Base-by-base conservation (phyloP, 2,797 vertebrate species). In the Siniperca obscura region DNA sequence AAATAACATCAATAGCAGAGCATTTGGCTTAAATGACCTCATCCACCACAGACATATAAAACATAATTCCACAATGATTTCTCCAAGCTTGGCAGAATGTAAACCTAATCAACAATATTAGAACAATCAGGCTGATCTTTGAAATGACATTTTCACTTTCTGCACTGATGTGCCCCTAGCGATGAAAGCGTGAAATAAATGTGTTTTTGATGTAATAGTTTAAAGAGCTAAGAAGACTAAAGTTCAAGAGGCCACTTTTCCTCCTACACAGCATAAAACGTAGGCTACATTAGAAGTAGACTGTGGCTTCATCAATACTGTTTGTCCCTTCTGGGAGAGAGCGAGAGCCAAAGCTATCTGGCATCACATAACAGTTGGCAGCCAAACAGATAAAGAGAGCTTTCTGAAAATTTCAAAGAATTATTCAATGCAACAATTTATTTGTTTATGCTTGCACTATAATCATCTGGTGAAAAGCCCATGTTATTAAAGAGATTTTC, bases 391-490 rank as follows among this genome's bases (percentile, higher is more conserved):
- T 87, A 80, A 89, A 88, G 80, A 86, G 73, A 74, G 82, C 81
- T 87, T 89, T 89, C 70, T 67, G 75, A 87, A 86, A 78, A 80
- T 90, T 84, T 87, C 86, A 92, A 91, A 90, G 87, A 93, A 93
- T 90, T 83, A 89, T 88, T 92, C 83, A 90, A 77, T 86, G 85
- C 48, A 67, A 87, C 86, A 76, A 90, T 91, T 90, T 88, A 85
- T 93, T 93, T 91, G 88, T 93, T 91, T 86, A 87, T 86, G 72
- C 68, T 80, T 60, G 73, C 74, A 88, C 72, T 80, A 70, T 76
- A 88, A 88, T 89, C 76, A 81, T 80, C 62, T 80, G 74, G n/a
- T 46, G 73, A 88, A 84, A 82, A 82, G 81, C 52, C 64, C 1
- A 0, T 9, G 72, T 78, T 84, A 90, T 84, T 86, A 86, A 89